Evolutionary conservation across 2,797 vertebrate genomes (phyloP), one percentile per base, ranked within the genome.

Genomic region (Bovichtus variegatus): DNA sequence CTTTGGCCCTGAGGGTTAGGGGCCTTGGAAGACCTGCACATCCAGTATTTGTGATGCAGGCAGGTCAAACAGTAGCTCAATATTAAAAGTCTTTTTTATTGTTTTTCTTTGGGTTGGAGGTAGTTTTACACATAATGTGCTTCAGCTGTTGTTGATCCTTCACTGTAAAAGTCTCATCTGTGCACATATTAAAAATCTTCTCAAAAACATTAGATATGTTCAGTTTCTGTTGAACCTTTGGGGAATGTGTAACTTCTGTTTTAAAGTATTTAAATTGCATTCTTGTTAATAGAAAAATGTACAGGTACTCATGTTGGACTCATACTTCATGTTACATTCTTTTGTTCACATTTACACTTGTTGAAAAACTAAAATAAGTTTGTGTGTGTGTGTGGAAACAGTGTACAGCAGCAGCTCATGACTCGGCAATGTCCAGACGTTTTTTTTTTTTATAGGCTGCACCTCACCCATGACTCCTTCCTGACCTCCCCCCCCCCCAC

Each of bases 401-500:
- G 55, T 55, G 55, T 63, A 50, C 31, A 34, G 31, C 31, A 54
- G 58, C 66, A 49, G 67, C 4, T 54, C 67, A 70, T 79, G 83
- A 82, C 72, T 79, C 76, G 76, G 69, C 79, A 58, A 9, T 1
- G 2, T 49, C n/a, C 60, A 53, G 41, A 68, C 9, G 2, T n/a
- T 23, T 66, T 58, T 34, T 21, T 23, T 50, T 53, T 62, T 62
- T 43, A 65, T 43, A n/a, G 53, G 31, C 21, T 49, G 9, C 10
- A 27, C 16, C 21, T 69, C 53, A 27, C 29, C 54, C 31, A 6
- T 36, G 19, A 10, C n/a, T 2, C 5, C n/a, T 1, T 23, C 12
- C 12, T 34, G 31, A 34, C 31, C 29, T 34, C 44, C 23, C 25
- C 34, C 31, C 18, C 12, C 1, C 29, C 0, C n/a, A 21, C 51